Base-by-base conservation (phyloP, 2,888 invertebrate genomes). In the Melinaea marsaeus region DNA sequence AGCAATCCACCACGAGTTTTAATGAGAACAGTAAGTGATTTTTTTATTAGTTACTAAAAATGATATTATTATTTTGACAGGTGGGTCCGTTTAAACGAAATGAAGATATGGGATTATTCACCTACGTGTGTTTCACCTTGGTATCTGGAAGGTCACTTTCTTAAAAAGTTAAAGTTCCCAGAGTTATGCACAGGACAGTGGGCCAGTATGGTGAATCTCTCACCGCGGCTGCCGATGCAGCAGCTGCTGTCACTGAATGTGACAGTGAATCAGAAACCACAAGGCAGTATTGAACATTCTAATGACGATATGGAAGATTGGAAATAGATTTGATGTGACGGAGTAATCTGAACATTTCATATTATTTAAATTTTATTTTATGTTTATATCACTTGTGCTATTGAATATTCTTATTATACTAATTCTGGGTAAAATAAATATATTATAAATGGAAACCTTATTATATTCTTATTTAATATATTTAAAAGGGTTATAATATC, bases 171-270 rank as follows among this genome's bases (percentile, higher is more conserved):
- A 74, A 93, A 93, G 63, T 95, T 95, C 72, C 93, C 94, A 35
- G 94, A 94, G 69, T 91, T 95, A 0, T 95, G 95, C 75, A 92
- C 94, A 4, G 95, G 95, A 0, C 95, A 95, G 72, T 95, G 95
- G 95, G 95, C 95, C 33, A 95, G 95, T 71, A 94, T 95, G 94
- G 92, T 93, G 45, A 94, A 94, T 72, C 83, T 95, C 3, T 92
- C 94, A 0, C 94, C 94, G 0, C 86, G 95, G 55, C 79, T 95
- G 13, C 93, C 94, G 0, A 85, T 94, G 68, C 89, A 91, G 62
- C 91, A 91, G 60, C 80, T 91, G 0, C 70, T 91, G 35, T 89
- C 91, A 2, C 80, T 91, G 9, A 91, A 91, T 67, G 87, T 91
- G 2, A 85, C 90, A 13, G 90, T 91, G 2, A 91, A 91, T 64